Evolutionary conservation across 2,797 vertebrate species (phyloP), one percentile per base, ranked within the genome.

Genomic region (Otolemur crassicaudatus): DNA sequence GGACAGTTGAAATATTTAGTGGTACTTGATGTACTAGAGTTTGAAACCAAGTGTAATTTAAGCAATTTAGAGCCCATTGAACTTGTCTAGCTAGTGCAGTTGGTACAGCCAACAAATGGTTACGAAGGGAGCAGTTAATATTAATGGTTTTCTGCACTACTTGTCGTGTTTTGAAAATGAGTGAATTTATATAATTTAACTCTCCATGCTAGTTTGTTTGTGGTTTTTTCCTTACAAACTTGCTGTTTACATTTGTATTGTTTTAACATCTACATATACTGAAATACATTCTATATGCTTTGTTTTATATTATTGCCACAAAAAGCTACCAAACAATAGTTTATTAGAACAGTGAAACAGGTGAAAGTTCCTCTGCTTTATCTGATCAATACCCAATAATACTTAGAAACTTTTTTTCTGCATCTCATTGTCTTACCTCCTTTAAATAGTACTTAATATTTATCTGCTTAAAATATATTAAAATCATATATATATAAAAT

Each of bases 31-130:
- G 53, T 37, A 13, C 96, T 90, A 46, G 82, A 93, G 75, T 96
- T 81, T 60, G 89, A 96, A 92, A 95, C 91, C 60, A 96, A 92
- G 43, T 86, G 2, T 92, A 94, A 95, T 97, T 96, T 96, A 91
- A 97, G 86, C 83, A 94, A 72, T 96, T 95, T 94, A 77, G 90
- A 97, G 72, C 75, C 90, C 69, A 87, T 70, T 97, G 94, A 96
- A 94, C 90, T 96, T 95, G 95, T 84, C 87, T 92, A 77, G 53
- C 86, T 92, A 53, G 40, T 83, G 61, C 46, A 94, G 20, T 97
- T 97, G 69, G 83, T 73, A 29, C 80, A 88, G 37, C 29, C 89
- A 96, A 40, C 89, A 97, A 97, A 56, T 56, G 95, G 73, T 94
- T 87, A 87, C 94, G 92, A 96, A 94, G 83, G 96, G 0, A 0